Conservation (phyloP, 2,888 invertebrate species). For the Ecliptopera silaceata region DNA sequence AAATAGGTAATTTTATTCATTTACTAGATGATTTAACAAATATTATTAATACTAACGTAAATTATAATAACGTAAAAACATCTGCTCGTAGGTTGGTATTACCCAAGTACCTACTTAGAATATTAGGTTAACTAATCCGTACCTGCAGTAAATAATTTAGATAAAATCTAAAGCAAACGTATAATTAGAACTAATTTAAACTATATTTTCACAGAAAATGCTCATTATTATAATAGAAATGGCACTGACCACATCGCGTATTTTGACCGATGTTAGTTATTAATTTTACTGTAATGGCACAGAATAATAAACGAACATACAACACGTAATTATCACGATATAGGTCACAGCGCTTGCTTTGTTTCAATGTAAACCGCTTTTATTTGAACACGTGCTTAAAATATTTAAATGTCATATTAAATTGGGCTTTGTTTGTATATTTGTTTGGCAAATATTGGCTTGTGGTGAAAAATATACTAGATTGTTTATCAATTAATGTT, state of each 20-base stretch:
- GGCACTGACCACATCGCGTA: background rate
- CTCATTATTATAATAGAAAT: conserved; percentile 1
- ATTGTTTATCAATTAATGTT: no score
- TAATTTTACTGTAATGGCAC: background rate
- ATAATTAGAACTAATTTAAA: background rate
- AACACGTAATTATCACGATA: background rate
- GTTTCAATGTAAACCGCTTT: background rate
- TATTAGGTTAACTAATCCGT: no score
- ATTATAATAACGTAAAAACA: no score
- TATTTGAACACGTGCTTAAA: background rate
- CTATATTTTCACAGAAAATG: background rate
- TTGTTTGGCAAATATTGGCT: no score
- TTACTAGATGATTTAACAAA: no score
- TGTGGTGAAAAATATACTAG: no score
- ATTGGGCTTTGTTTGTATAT: background rate
- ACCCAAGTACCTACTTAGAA: no score
- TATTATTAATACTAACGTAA: no score
- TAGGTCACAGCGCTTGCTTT: background rate
- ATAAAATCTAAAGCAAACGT: background rate
- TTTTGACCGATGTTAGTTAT: background rate
- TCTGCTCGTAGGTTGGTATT: no score
- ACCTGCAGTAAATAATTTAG: no score
- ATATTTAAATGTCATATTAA: background rate
- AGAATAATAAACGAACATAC: no score
- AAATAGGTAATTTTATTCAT: no score